phyloP scores from a whole-genome alignment of 2,113 vertebrate genomes.

The Pituophis catenifer region DNA sequence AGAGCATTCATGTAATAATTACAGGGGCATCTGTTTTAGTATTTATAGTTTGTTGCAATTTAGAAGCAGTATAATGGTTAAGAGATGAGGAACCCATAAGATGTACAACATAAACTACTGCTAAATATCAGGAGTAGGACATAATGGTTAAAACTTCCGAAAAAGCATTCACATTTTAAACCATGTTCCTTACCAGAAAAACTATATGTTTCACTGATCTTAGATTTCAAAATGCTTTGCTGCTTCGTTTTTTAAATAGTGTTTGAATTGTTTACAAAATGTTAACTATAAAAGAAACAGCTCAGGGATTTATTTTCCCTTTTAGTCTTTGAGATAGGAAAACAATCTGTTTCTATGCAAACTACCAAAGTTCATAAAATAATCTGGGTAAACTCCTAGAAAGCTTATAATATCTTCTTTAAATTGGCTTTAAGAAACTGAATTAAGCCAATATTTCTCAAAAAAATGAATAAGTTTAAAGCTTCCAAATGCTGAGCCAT shows the following conservation, averaged over 20 bases:
- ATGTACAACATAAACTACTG: background rate
- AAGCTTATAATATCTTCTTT: background rate
- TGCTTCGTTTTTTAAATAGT: background rate
- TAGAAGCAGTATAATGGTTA: background rate
- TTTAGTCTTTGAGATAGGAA: background rate
- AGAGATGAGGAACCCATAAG: background rate
- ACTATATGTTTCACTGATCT: background rate
- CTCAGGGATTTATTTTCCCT: background rate
- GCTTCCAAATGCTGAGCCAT: constrained; percentile 1
- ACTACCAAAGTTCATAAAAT: constrained; percentile 5
- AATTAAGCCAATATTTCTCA: background rate
- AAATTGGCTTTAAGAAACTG: background rate
- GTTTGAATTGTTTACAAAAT: background rate
- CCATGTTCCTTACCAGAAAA: background rate
- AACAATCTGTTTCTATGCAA: background rate
- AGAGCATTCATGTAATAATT: background rate
- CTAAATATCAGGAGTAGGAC: background rate
- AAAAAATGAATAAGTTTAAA: background rate
- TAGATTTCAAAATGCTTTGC: background rate
- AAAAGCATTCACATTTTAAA: background rate
- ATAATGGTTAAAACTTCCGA: background rate
- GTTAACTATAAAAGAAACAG: background rate
- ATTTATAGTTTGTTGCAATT: background rate
- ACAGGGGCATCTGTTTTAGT: background rate
- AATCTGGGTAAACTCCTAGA: background rate